Conservation (phyloP, 2,113 vertebrate genomes). For the Nerophis lumbriciformis region DNA sequence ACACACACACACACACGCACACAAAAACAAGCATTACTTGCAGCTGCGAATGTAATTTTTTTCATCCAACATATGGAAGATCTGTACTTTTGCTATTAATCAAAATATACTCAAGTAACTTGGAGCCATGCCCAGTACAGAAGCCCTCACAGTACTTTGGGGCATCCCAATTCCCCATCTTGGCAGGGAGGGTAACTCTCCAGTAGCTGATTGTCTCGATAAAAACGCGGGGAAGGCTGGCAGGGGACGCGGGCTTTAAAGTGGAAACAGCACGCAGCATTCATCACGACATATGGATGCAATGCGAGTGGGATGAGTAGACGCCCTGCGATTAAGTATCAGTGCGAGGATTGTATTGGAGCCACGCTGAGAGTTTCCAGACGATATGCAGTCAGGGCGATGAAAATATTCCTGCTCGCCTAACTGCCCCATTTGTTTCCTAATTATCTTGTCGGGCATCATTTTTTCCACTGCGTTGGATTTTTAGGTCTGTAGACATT, state of each 20-base stretch:
- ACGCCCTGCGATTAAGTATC: constrained; percentile 23
- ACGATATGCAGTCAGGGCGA: background rate
- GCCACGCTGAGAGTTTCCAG: constrained; percentile 11
- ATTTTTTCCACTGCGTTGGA: background rate
- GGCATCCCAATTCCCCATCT: constrained; percentile 23
- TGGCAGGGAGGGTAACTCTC: constrained; percentile 31
- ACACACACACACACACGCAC: no score
- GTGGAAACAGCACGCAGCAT: constrained; percentile 31
- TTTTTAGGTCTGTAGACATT: background rate
- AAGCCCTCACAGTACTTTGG: constrained; percentile 27
- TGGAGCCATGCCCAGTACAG: constrained; percentile 28
- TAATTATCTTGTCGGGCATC: background rate
- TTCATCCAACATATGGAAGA: constrained; percentile 52
- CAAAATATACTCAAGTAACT: constrained; percentile 49
- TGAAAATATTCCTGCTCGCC: background rate
- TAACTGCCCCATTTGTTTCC: background rate
- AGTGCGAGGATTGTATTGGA: constrained; percentile 3
- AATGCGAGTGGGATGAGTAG: constrained; percentile 19
- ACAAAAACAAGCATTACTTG: constrained; percentile 30
- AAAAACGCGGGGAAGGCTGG: constrained; percentile 34
- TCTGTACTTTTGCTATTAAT: constrained; percentile 21
- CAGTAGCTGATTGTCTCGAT: constrained; percentile 30
- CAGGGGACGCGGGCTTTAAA: constrained; percentile 17
- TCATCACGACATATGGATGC: constrained; percentile 31
- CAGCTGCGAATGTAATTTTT: constrained; percentile 44